phyloP scores from a whole-genome alignment of 2,797 vertebrate genomes.

The Poliocrania exsul region DNA sequence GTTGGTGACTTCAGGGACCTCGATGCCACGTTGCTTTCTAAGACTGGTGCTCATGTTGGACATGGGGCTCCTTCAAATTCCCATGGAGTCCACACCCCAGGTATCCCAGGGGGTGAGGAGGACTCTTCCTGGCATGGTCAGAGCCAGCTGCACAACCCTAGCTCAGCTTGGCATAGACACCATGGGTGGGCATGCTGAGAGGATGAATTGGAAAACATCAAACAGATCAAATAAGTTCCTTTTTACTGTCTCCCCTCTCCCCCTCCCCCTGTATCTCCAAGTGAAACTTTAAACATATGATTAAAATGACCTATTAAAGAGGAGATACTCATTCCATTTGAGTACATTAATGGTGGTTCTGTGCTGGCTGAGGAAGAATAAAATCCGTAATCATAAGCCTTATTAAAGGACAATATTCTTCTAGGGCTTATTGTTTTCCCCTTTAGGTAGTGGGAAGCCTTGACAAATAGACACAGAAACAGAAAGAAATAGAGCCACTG shows the following conservation, averaged over 20 bases:
- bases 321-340: conserved; percentile 15
- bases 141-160: neutral
- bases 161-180: neutral
- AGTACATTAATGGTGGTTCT: conserved; percentile 14
- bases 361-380: neutral
- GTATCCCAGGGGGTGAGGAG: neutral
- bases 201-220: neutral
- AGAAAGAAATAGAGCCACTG: neutral
- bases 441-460: neutral
- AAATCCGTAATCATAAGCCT: conserved; percentile 60
- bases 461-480: conserved; percentile 36
- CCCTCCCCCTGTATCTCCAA: neutral
- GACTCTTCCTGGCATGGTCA: accelerated
- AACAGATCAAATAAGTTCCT: neutral
- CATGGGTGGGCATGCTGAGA: accelerated
- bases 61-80: neutral
- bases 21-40: accelerated
- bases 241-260: neutral
- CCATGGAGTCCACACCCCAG: accelerated
- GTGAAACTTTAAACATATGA: conserved; percentile 22
- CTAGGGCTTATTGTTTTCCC: conserved; percentile 16
- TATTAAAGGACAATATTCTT: conserved; percentile 56
- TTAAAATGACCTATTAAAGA: conserved; percentile 38
- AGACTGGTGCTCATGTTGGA: accelerated
- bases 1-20: neutral